A percentile compares a stretch with the other conserved stretches of the same genome.
Conservation (phyloP, 1,140 invertebrate species). For the Drosophila willistoni region DNA sequence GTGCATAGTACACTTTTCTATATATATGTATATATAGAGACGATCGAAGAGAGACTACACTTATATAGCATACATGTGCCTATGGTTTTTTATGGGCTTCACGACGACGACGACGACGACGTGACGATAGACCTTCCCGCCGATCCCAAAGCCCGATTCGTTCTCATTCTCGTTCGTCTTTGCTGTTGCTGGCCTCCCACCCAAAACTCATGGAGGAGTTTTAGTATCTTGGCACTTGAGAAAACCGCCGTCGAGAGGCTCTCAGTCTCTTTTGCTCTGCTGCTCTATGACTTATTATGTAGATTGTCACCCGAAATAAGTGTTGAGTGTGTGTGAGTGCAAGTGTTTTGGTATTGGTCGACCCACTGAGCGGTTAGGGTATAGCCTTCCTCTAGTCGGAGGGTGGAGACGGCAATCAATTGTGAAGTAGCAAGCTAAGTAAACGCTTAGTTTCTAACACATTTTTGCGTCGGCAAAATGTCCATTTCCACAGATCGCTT, state of each 20-base stretch:
- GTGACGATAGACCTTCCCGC: not conserved
- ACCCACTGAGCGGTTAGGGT: not conserved
- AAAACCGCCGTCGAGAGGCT: slow-evolving; percentile 21
- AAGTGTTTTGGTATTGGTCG: not conserved
- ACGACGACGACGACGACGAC: not conserved
- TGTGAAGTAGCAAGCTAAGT: slow-evolving; percentile 33
- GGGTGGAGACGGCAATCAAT: slow-evolving; percentile 47
- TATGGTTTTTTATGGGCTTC: slow-evolving; percentile 23
- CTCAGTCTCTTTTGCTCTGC: slow-evolving; percentile 22
- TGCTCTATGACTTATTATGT: slow-evolving; percentile 42
- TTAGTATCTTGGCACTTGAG: slow-evolving; percentile 14
- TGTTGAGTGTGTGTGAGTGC: not conserved
- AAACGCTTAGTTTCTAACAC: slow-evolving; percentile 41
- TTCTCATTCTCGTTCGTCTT: not conserved
- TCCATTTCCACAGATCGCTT: slow-evolving; percentile 10
- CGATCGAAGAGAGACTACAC: slow-evolving; percentile 15
- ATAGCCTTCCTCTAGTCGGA: not conserved
- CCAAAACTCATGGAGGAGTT: not conserved
- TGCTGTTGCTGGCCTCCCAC: not conserved
- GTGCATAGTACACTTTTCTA: slow-evolving; percentile 62
- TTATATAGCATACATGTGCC: slow-evolving; percentile 3
- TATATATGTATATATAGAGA: slow-evolving; percentile 9
- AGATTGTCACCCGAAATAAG: slow-evolving; percentile 32
- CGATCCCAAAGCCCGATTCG: not conserved
- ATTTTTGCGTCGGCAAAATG: slow-evolving; percentile 50